Percentiles rank a stretch among this genome's conserved stretches.
These are phyloP conservation scores for Drosophila nr. fundita DNA, from an alignment of 2,888 invertebrate species.

Conservation along the genomic window DNA sequence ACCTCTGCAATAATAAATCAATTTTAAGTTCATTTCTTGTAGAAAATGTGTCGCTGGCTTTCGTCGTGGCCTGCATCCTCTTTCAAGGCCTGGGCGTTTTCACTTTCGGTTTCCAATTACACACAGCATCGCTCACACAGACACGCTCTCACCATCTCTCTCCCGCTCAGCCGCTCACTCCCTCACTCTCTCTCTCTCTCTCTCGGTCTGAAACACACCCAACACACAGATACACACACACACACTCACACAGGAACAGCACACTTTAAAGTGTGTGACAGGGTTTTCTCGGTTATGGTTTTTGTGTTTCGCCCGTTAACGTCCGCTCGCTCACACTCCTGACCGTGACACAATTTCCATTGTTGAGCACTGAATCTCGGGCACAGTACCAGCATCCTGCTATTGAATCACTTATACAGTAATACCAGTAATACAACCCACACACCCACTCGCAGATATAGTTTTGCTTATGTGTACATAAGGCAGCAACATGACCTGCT, in stretches of 20 bases:
- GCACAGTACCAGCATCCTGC: slow-evolving; percentile 32
- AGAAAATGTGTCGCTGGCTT: slow-evolving; percentile 45
- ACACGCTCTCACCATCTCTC: slow-evolving; percentile 20
- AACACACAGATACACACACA: slow-evolving; percentile 19
- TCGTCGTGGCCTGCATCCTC: slow-evolving; percentile 45
- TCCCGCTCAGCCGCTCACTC: slow-evolving; percentile 5
- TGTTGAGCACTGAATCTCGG: slow-evolving; percentile 52
- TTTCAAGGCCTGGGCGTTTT: slow-evolving; percentile 78
- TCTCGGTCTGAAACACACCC: slow-evolving; percentile 15
- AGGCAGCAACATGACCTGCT: slow-evolving; percentile 16
- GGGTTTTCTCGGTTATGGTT: slow-evolving; percentile 50
- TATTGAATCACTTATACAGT: slow-evolving; percentile 35
- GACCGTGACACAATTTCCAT: slow-evolving; percentile 79
- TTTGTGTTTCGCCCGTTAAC: slow-evolving; percentile 34
- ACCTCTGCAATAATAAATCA: slow-evolving; percentile 68
- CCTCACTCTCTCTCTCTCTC: slow-evolving; percentile 3
- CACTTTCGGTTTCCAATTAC: slow-evolving; percentile 80
- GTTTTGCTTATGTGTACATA: neutral
- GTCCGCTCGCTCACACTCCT: slow-evolving; percentile 66
- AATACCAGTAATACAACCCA: slow-evolving; percentile 35
- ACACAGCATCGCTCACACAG: slow-evolving; percentile 44
- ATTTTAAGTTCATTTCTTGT: slow-evolving; percentile 67
- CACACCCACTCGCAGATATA: slow-evolving; percentile 1
- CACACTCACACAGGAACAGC: slow-evolving; percentile 1
- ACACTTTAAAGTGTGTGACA: slow-evolving; percentile 52